These are phyloP conservation scores for Brachyhypopomus gauderio DNA, from an alignment of 2,113 vertebrate genomes.

Conservation along the genomic window DNA sequence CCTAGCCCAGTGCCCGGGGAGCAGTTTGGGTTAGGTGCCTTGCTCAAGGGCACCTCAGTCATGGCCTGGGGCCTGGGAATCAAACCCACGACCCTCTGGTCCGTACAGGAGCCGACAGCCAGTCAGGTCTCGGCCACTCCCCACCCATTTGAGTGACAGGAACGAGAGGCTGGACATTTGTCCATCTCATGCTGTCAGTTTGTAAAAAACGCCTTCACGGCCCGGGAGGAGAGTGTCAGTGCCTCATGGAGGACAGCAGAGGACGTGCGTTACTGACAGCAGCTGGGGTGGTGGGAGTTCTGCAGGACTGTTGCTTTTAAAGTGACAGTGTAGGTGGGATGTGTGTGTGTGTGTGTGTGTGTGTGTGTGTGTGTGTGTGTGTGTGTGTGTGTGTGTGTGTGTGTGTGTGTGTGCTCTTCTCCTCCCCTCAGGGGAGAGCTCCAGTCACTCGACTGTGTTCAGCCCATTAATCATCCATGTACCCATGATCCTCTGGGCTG, in stretches of 20 bases:
- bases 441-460: slow-evolving; percentile 47
- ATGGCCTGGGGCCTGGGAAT: no score
- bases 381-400: slow-evolving; percentile 34
- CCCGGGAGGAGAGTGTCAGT: no score
- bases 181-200: no score
- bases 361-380: slow-evolving; percentile 19
- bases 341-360: slow-evolving; percentile 31
- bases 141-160: no score
- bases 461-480: slow-evolving; percentile 51
- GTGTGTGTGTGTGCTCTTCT: slow-evolving; percentile 20
- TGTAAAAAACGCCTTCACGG: no score
- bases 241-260: background rate
- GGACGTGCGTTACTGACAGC: slow-evolving; percentile 9
- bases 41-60: no score
- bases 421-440: slow-evolving; percentile 39
- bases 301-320: slow-evolving; percentile 21
- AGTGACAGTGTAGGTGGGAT: slow-evolving; percentile 11
- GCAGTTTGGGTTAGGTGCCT: no score
- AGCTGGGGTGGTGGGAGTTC: background rate
- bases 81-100: no score
- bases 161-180: no score
- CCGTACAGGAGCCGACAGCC: no score
- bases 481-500: slow-evolving; percentile 49
- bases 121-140: no score
- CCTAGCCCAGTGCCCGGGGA: no score